phyloP scores from a whole-genome alignment of 2,113 vertebrate genomes.

The Talpa occidentalis region DNA sequence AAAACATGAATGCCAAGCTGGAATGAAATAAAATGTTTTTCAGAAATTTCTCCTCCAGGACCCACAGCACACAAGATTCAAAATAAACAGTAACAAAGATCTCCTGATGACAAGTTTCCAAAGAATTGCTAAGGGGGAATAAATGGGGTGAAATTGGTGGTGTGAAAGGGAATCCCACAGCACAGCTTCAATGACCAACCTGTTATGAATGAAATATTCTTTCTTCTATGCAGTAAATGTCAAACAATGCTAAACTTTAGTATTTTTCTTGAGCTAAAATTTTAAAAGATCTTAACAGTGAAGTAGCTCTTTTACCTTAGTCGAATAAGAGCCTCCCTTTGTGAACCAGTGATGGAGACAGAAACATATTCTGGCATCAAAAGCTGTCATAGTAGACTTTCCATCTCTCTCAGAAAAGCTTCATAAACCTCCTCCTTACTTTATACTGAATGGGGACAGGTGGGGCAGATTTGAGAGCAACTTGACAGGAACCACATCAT shows the following conservation, averaged over 20 bases:
- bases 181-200: constrained; percentile 36
- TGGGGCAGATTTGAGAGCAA: constrained; percentile 85
- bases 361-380: constrained; percentile 13
- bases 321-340: not conserved
- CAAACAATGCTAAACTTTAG: constrained; percentile 33
- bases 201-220: constrained; percentile 8
- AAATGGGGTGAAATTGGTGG: not conserved
- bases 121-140: not conserved
- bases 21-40: constrained; percentile 48
- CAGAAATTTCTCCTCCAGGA: constrained; percentile 66
- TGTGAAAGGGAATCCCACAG: constrained; percentile 6
- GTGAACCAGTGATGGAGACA: not conserved
- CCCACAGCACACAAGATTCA: constrained; percentile 54
- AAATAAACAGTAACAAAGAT: constrained; percentile 47
- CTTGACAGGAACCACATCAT: constrained; percentile 85
- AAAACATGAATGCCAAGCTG: constrained; percentile 69
- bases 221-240: constrained; percentile 41
- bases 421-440: constrained; percentile 99
- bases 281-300: constrained; percentile 51
- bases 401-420: constrained; percentile 99
- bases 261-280: constrained; percentile 55
- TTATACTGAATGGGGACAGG: constrained; percentile 91
- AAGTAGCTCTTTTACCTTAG: constrained; percentile 23
- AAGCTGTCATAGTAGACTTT: constrained; percentile 91
- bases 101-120: constrained; percentile 23